phyloP scores from a whole-genome alignment of 2,113 vertebrate species.

The Holacanthus passer region DNA sequence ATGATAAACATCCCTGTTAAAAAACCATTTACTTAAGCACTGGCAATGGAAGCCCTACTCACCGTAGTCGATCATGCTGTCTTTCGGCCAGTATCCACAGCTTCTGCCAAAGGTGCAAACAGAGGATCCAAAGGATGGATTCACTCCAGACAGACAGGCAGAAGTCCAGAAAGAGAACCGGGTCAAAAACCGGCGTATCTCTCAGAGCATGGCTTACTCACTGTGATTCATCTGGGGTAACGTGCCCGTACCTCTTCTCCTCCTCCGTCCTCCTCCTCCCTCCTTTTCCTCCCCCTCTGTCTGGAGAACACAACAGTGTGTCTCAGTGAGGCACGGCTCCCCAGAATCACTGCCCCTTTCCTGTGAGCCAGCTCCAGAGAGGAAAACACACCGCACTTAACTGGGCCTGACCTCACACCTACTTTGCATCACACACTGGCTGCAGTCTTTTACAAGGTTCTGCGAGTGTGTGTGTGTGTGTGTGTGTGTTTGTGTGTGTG shows the following conservation, averaged over 20 bases:
- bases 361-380: constrained; percentile 56
- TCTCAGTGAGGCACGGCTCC: constrained; percentile 51
- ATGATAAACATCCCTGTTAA: neutral
- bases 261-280: constrained; percentile 26
- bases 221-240: constrained; percentile 31
- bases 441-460: constrained; percentile 35
- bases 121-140: neutral
- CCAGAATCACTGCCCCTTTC: constrained; percentile 66
- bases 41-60: constrained; percentile 34
- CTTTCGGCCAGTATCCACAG: constrained; percentile 14
- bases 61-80: constrained; percentile 67
- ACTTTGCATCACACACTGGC: constrained; percentile 49
- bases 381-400: constrained; percentile 48
- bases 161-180: neutral
- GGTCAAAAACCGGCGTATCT: neutral
- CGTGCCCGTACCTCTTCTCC: constrained; percentile 30
- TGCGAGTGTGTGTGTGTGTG: constrained; percentile 16
- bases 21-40: neutral
- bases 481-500: constrained; percentile 14
- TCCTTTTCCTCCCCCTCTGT: constrained; percentile 36
- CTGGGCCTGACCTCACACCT: constrained; percentile 62
- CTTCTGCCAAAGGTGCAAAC: constrained; percentile 1
- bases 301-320: constrained; percentile 53
- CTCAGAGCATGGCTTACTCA: constrained; percentile 4
- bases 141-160: constrained; percentile 3